Conservation (phyloP, 2,113 vertebrate species). For the Lontra canadensis region DNA sequence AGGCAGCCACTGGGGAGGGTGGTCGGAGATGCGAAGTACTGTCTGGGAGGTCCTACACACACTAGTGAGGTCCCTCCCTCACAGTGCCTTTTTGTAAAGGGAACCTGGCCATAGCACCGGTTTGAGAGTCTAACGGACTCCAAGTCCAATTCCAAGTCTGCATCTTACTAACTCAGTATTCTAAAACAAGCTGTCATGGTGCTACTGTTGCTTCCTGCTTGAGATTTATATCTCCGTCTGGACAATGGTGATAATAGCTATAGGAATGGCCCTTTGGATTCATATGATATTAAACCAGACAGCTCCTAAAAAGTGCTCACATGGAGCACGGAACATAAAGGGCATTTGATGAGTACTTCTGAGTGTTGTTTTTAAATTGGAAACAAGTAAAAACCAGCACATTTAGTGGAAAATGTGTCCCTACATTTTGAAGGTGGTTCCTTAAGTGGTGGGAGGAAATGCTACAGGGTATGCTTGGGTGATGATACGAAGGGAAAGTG, state of each 20-base stretch:
- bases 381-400: background rate
- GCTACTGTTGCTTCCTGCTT: background rate
- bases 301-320: background rate
- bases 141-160: background rate
- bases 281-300: background rate
- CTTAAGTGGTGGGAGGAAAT: background rate
- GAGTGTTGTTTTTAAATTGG: background rate
- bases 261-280: background rate
- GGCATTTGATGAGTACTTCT: background rate
- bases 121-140: background rate
- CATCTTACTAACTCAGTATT: background rate
- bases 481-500: background rate
- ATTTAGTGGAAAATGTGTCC: background rate
- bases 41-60: background rate
- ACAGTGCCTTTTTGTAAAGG: background rate
- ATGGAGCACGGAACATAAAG: rapidly evolving
- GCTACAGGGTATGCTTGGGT: rapidly evolving
- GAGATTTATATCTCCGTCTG: background rate
- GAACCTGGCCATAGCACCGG: background rate
- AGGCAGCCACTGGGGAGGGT: background rate
- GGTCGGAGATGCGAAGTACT: background rate
- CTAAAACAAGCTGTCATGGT: background rate
- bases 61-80: background rate
- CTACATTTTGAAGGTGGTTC: background rate
- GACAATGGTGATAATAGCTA: background rate